Percentiles rank a stretch among this genome's conserved stretches.
phyloP scores from a whole-genome alignment of 2,797 vertebrate species.

The Macrochelys suwanniensis region DNA sequence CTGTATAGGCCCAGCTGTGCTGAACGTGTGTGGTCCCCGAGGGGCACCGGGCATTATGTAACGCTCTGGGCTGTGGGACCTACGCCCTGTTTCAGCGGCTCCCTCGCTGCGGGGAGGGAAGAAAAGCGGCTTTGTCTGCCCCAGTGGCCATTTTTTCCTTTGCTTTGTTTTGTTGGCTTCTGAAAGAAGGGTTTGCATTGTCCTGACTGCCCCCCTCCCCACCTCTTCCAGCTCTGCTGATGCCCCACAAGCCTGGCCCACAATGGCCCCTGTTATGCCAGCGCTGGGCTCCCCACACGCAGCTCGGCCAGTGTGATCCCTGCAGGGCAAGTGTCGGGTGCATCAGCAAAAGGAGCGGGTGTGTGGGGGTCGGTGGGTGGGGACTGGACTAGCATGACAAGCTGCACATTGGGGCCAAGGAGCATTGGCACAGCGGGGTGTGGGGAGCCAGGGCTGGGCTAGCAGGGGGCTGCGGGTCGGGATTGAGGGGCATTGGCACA shows the following conservation, averaged over 20 bases:
- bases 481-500: too few species aligned
- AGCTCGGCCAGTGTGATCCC: neutral
- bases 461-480: too few species aligned
- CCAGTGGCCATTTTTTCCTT: neutral
- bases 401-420: neutral
- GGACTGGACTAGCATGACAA: neutral
- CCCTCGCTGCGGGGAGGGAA: neutral
- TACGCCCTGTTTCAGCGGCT: neutral
- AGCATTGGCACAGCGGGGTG: accelerated
- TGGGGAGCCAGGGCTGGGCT: neutral
- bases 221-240: too few species aligned
- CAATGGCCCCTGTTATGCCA: too few species aligned
- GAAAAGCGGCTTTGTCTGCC: neutral
- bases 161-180: neutral
- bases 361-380: too few species aligned
- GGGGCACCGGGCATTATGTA: too few species aligned
- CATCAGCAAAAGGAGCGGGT: neutral
- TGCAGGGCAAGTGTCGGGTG: too few species aligned
- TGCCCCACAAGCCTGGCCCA: neutral
- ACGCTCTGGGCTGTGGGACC: too few species aligned
- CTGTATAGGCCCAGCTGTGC: too few species aligned
- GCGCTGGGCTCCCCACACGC: too few species aligned
- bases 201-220: neutral
- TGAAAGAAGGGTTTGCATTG: neutral
- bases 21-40: neutral